These are phyloP conservation scores for Eptatretus burgeri DNA, from an alignment of 2,113 vertebrate genomes.

Conservation along the genomic window DNA sequence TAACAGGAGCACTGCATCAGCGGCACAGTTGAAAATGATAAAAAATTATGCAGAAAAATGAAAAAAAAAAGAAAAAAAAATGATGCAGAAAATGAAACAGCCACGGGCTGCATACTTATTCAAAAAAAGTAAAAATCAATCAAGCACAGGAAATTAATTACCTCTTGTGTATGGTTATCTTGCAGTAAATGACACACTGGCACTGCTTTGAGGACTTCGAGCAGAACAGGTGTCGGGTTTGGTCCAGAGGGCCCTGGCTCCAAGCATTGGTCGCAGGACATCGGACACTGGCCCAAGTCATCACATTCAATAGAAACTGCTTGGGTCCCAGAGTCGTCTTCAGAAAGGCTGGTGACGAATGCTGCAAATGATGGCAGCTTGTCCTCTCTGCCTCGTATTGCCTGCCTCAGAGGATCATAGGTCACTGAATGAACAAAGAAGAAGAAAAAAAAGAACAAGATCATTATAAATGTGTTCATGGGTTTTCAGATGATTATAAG, in stretches of 20 bases:
- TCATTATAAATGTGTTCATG: too few relatives aligned
- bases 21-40: too few relatives aligned
- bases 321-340: constrained; percentile 51
- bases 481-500: too few relatives aligned
- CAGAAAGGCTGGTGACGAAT: constrained; percentile 53
- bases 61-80: too few relatives aligned
- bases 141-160: constrained; percentile 17
- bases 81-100: too few relatives aligned
- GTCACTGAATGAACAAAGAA: background rate
- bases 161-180: constrained; percentile 77
- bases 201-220: constrained; percentile 59
- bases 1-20: too few relatives aligned
- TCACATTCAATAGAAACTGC: constrained; percentile 77
- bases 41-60: too few relatives aligned
- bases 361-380: background rate
- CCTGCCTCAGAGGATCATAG: background rate
- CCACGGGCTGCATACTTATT: too few relatives aligned
- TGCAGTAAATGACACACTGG: constrained; percentile 69
- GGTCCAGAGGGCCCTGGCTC: constrained; percentile 39
- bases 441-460: too few relatives aligned
- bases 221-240: constrained; percentile 41
- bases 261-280: constrained; percentile 62
- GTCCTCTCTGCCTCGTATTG: background rate
- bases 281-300: constrained; percentile 64
- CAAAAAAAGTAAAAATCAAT: too few relatives aligned